A percentile compares a stretch with the other conserved stretches of the same genome.
phyloP scores from a whole-genome alignment of 2,113 vertebrate genomes.

The Mesoclemmys tuberculata region DNA sequence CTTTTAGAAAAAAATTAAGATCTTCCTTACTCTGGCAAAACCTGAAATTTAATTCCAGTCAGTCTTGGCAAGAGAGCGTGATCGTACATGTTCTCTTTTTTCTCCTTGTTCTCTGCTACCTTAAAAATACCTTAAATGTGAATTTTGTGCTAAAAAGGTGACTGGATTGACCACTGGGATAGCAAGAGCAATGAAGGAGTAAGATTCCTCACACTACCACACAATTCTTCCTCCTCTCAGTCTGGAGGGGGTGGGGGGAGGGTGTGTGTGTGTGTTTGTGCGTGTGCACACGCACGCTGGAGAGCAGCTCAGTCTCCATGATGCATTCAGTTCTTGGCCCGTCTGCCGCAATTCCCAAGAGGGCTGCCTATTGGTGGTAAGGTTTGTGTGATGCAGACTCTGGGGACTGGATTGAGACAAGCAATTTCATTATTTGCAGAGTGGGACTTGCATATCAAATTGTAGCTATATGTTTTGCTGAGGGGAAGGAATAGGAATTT shows the following conservation, averaged over 20 bases:
- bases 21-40: neutral
- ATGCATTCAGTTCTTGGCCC: rapidly evolving
- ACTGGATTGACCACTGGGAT: rapidly evolving
- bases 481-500: rapidly evolving
- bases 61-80: neutral
- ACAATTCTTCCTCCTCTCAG: neutral
- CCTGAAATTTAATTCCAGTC: neutral
- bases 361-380: neutral
- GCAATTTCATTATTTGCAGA: rapidly evolving
- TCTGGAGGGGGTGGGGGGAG: rapidly evolving
- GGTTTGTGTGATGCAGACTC: neutral
- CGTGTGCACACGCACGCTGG: no score
- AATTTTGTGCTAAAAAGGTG: neutral
- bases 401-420: rapidly evolving
- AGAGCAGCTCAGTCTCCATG: rapidly evolving
- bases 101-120: neutral
- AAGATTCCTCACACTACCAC: neutral
- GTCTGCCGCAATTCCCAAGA: neutral
- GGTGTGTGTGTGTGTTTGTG: no score
- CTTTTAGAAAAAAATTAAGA: neutral
- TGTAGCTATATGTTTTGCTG: neutral
- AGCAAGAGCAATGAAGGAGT: rapidly evolving
- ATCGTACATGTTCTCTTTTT: neutral
- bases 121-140: rapidly evolving
- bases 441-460: rapidly evolving